A percentile compares a stretch with the other conserved stretches of the same genome.
Evolutionary conservation across 2,797 vertebrate genomes (phyloP).

Genomic region (Liparis tanakae): DNA sequence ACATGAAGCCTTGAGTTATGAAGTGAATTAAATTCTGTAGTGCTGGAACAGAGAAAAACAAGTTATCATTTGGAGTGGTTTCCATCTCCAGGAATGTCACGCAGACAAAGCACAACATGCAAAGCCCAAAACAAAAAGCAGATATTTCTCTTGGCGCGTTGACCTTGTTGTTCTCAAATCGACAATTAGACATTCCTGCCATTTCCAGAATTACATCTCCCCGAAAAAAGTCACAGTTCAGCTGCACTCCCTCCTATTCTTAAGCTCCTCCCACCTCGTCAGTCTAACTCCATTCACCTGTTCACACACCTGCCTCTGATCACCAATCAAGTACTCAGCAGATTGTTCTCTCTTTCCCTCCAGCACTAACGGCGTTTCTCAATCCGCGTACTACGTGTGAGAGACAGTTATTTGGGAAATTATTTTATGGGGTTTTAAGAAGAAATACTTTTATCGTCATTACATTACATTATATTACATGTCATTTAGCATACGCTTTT

Average conservation of each 20-base stretch:
- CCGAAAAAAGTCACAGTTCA: background rate
- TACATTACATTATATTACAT: too few species aligned
- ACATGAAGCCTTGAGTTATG: slow-evolving; percentile 39
- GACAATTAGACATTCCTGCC: slow-evolving; percentile 66
- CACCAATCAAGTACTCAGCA: too few species aligned
- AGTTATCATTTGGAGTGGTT: slow-evolving; percentile 59
- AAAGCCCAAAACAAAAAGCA: slow-evolving; percentile 57
- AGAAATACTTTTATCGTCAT: too few species aligned
- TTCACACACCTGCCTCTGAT: too few species aligned
- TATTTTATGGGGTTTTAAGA: background rate
- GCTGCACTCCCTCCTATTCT: too few species aligned
- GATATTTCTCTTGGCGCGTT: slow-evolving; percentile 31
- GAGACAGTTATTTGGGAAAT: too few species aligned
- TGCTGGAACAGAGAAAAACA: slow-evolving; percentile 41
- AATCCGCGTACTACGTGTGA: too few species aligned
- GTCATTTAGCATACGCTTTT: too few species aligned
- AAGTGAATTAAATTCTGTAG: slow-evolving; percentile 52
- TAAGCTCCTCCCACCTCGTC: too few species aligned
- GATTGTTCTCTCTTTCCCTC: too few species aligned
- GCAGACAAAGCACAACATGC: slow-evolving; percentile 57
- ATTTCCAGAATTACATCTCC: slow-evolving; percentile 48
- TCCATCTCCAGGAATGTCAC: slow-evolving; percentile 56
- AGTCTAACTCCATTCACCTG: too few species aligned
- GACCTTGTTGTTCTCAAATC: slow-evolving; percentile 54
- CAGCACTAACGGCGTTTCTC: too few species aligned